Percentiles rank a stretch among this genome's conserved stretches.
These are phyloP conservation scores for Cheilosia vernalis DNA, from an alignment of 2,888 invertebrate species.

Conservation along the genomic window DNA sequence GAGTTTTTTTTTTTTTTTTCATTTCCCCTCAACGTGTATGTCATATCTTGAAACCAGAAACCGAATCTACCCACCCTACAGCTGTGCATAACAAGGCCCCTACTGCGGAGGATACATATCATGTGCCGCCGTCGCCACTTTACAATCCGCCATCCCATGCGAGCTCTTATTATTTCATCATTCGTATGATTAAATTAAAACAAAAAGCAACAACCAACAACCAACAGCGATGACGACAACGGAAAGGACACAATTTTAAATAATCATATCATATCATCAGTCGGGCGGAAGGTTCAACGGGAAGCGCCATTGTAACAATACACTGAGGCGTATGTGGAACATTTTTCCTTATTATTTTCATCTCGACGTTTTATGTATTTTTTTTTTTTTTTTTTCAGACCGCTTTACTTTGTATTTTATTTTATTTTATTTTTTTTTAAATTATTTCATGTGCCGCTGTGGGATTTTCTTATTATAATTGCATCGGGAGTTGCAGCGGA, in stretches of 20 bases:
- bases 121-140: neutral
- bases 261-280: conserved; percentile 72
- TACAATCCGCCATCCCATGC: conserved; percentile 35
- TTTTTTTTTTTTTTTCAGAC: conserved; percentile 9
- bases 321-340: conserved; percentile 50
- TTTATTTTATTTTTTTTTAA: conserved; percentile 27
- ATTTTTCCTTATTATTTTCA: conserved; percentile 48
- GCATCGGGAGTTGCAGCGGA: conserved; percentile 62
- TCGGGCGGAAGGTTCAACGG: conserved; percentile 60
- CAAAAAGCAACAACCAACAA: conserved; percentile 37
- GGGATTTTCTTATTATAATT: conserved; percentile 50
- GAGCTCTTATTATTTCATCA: conserved; percentile 73
- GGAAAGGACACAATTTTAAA: conserved; percentile 70
- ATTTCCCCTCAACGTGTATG: neutral
- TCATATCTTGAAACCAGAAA: conserved; percentile 23
- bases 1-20: conserved; percentile 7
- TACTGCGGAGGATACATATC: conserved; percentile 14
- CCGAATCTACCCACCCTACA: neutral
- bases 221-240: conserved; percentile 1
- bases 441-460: conserved; percentile 23
- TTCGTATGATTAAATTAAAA: conserved; percentile 74
- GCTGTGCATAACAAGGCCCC: too few relatives aligned
- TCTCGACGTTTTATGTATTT: conserved; percentile 11
- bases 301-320: conserved; percentile 46
- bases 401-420: neutral